A percentile compares a stretch with the other conserved stretches of the same genome.
phyloP scores from a whole-genome alignment of 2,888 invertebrate genomes.

The Morpho deidamia region DNA sequence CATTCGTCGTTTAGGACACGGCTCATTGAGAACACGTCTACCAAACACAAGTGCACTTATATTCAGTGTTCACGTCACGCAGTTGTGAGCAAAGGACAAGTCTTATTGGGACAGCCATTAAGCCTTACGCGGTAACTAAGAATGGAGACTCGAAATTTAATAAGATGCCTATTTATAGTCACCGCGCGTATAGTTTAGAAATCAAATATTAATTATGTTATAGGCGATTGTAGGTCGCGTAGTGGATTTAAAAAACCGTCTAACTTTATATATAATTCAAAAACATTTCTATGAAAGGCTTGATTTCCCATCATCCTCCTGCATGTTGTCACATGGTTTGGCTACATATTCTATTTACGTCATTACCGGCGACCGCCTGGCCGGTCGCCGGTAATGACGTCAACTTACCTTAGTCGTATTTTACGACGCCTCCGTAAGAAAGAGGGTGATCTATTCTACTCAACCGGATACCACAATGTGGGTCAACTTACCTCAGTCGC shows the following conservation, averaged over 20 bases:
- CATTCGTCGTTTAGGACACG: constrained; percentile 45
- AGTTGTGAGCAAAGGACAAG: constrained; percentile 28
- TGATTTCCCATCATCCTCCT: too few species aligned
- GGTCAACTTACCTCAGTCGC: too few species aligned
- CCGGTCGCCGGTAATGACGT: too few species aligned
- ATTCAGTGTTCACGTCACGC: constrained; percentile 46
- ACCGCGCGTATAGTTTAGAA: constrained; percentile 27
- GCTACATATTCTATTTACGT: too few species aligned
- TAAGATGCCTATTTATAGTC: constrained; percentile 34
- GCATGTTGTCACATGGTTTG: too few species aligned
- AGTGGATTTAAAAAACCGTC: not conserved
- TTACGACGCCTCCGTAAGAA: too few species aligned
- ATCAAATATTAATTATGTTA: not conserved
- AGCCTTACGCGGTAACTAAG: constrained; percentile 31
- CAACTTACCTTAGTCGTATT: too few species aligned
- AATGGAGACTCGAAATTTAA: constrained; percentile 31
- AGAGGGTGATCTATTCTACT: too few species aligned
- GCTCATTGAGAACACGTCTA: constrained; percentile 44
- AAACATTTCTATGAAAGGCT: not conserved
- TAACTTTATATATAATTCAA: too few species aligned
- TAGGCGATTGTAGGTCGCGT: not conserved
- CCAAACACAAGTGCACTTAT: constrained; percentile 43
- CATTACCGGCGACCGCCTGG: too few species aligned
- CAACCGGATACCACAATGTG: too few species aligned
- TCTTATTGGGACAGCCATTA: constrained; percentile 34